Conservation (phyloP, 2,113 vertebrate genomes). For the Strigops habroptila region DNA sequence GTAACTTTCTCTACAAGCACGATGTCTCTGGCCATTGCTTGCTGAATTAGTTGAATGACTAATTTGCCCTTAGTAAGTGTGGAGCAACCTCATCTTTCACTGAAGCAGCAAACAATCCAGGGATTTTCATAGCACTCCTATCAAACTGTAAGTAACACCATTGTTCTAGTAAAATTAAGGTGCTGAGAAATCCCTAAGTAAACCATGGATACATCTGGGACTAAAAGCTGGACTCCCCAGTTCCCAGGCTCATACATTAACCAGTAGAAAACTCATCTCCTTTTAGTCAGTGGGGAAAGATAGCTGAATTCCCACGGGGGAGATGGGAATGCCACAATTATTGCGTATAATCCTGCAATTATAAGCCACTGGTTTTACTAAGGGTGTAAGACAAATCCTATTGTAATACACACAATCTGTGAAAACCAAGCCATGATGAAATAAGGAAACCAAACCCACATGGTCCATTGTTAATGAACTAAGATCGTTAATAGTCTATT, state of each 20-base stretch:
- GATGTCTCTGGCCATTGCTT: background rate
- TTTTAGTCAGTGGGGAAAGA: background rate
- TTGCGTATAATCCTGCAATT: background rate
- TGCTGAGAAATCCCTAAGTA: background rate
- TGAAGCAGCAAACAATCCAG: background rate
- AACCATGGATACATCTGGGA: background rate
- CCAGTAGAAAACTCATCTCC: background rate
- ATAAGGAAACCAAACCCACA: background rate
- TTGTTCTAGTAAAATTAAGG: background rate
- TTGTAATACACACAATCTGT: background rate
- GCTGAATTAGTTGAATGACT: background rate
- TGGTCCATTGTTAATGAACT: background rate
- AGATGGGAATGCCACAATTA: background rate
- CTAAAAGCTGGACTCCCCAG: background rate
- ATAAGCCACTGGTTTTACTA: background rate
- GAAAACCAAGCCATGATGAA: background rate
- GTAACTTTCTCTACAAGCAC: background rate
- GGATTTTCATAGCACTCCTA: background rate
- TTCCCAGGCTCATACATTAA: background rate
- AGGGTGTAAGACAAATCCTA: background rate
- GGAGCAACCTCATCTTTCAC: background rate
- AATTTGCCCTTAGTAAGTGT: background rate
- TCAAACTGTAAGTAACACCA: background rate
- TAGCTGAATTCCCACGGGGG: background rate
- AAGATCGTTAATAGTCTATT: background rate